Base-by-base conservation (phyloP, 2,888 invertebrate genomes). In the Teleogryllus oceanicus region DNA sequence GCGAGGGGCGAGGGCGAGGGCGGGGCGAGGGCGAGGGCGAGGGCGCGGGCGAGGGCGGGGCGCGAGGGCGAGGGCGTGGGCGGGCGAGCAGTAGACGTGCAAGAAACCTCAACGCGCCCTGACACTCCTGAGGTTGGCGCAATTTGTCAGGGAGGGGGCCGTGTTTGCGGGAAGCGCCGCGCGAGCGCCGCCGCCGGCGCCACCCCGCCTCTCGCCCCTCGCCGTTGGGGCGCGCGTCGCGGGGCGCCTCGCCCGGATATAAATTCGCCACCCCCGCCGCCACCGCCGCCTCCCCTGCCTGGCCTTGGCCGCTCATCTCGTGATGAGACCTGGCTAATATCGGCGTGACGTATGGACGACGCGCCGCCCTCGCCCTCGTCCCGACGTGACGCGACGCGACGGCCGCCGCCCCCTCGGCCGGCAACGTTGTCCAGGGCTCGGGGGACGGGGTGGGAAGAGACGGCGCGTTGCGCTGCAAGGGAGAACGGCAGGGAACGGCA, bases 61-160 rank as follows among this genome's bases (percentile, higher is more conserved):
- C n/a, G 5, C 5, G 37, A 5, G 5, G 8, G 8, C 37, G 37
- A 8, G 8, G 2, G 62, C 13, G 10, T 1, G 62, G 62, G 62
- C 5, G 37, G 62, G n/a, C 16, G 11, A 62, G 62, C 62, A 62
- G n/a, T 18, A 62, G 62, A 62, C 37, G 37, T 37, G 37, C 37
- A 37, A 37, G 37, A 62, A 62, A 62, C 62, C 62, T 62, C 62
- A 62, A 62, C 62, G 62, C n/a, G 13, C 16, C n/a, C 62, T 62
- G 62, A 62, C 62, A 62, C 62, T 62, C 62, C 62, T 62, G n/a
- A 62, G 62, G 62, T 62, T 62, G n/a, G 62, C n/a, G 62, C 62
- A 62, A 62, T 62, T 62, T 62, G 62, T 62, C 62, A 62, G 62
- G 8, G 62, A n/a, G n/a, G 62, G 21, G n/a, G 62, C 62, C 62